phyloP scores from a whole-genome alignment of 2,797 vertebrate genomes.

The Sus cebifrons region DNA sequence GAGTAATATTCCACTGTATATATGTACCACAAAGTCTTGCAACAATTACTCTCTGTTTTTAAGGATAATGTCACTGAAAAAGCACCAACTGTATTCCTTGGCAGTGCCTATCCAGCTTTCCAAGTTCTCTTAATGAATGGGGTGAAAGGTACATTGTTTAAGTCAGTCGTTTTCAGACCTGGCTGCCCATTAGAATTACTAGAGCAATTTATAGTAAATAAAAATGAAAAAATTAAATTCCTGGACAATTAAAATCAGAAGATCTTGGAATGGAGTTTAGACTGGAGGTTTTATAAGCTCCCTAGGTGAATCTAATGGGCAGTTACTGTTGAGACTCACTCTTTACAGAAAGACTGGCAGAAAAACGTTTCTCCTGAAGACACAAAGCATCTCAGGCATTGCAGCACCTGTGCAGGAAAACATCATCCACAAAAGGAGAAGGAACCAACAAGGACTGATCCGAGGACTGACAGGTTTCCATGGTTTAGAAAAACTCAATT shows the following conservation, averaged over 20 bases:
- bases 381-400: accelerated
- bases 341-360: neutral
- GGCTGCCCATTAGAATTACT: neutral
- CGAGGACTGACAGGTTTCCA: neutral
- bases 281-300: neutral
- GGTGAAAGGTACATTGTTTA: neutral
- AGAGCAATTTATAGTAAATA: neutral
- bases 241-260: neutral
- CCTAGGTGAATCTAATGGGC: neutral
- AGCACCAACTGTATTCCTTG: neutral
- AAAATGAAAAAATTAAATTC: neutral
- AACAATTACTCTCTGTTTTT: neutral
- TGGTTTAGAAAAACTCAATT: neutral
- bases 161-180: neutral
- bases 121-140: neutral
- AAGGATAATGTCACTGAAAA: neutral
- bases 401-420: neutral
- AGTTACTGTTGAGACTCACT: neutral
- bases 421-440: neutral
- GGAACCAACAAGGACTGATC: accelerated
- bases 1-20: too few relatives aligned
- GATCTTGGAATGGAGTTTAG: too few relatives aligned
- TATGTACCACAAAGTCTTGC: neutral
- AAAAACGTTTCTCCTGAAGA: neutral
- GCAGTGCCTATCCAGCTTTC: neutral